A percentile compares a stretch with the other conserved stretches of the same genome.
These are phyloP conservation scores for Nyctibius bracteatus DNA, from an alignment of 2,113 vertebrate species.

Conservation along the genomic window DNA sequence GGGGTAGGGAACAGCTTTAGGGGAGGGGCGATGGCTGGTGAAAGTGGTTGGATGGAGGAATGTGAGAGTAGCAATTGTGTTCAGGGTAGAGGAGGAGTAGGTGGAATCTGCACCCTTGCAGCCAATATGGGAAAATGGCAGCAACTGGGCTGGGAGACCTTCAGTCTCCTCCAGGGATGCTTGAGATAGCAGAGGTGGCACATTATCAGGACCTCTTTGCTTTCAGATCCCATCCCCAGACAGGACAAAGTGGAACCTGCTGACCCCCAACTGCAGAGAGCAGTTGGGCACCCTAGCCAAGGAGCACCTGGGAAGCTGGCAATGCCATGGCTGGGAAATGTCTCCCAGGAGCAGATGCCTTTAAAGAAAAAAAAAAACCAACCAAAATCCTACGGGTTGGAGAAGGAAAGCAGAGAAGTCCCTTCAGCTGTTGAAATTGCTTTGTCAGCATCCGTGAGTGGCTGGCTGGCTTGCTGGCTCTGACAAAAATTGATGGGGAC, in stretches of 20 bases:
- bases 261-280: neutral
- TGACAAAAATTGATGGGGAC: slow-evolving; percentile 63
- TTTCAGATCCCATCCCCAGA: neutral
- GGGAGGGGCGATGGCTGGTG: neutral
- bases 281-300: neutral
- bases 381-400: neutral
- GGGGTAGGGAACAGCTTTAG: neutral
- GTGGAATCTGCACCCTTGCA: neutral
- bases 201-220: neutral
- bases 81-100: neutral
- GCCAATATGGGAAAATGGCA: neutral
- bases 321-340: neutral
- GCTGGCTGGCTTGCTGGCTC: slow-evolving; percentile 39
- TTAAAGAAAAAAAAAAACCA: neutral
- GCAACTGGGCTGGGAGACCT: neutral
- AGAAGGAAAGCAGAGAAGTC: slow-evolving; percentile 1
- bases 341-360: neutral
- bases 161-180: neutral
- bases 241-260: neutral
- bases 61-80: neutral
- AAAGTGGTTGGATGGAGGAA: neutral
- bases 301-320: neutral
- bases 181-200: neutral
- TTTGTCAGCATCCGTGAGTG: slow-evolving; percentile 19
- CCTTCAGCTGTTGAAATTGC: slow-evolving; percentile 50